Base-by-base conservation (phyloP, 2,888 invertebrate species). In the Idaea aversata region DNA sequence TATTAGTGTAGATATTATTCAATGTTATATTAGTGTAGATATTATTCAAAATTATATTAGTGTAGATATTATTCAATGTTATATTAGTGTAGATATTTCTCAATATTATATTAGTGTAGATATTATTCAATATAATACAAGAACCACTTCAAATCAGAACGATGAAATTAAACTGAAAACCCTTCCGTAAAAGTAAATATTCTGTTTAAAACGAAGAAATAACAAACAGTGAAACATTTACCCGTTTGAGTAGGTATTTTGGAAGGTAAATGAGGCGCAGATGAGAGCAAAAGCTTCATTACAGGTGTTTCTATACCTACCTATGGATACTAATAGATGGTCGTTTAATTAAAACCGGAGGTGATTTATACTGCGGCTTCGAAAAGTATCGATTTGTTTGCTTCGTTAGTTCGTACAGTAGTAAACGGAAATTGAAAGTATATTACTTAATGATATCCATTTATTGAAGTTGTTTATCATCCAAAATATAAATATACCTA, bases 311-410 rank as follows among this genome's bases (percentile, higher is more conserved):
- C 68, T 69, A 63, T 70, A 65, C 63, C 63, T 61, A 68, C 65
- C 69, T 66, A 67, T 67, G 62, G 34, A 36, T 63, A 64, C 70
- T 62, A 25, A 34, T 59, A 65, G 69, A 72, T 69, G 73, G 71
- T 71, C 59, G 65, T 72, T 72, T 73, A 72, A 73, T 72, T 73
- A 72, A 73, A 72, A 72, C 70, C 63, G 67, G 66, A 62, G 68
- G 67, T 69, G 65, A 73, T 73, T 73, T 73, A 73, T 65, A 68
- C 38, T 68, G 72, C 67, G 73, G 72, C 62, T 34, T 60, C 63
- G 67, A 63, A 66, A 70, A 66, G 68, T 66, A 69, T 73, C 70
- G 72, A 73, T 72, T 69, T 70, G 70, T 68, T 65, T 65, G 61
- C 60, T 63, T 64, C 67, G 63, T 65, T 63, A 47, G 47, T 36